These are phyloP conservation scores for Sparus aurata DNA, from an alignment of 2,797 vertebrate species.

Conservation along the genomic window DNA sequence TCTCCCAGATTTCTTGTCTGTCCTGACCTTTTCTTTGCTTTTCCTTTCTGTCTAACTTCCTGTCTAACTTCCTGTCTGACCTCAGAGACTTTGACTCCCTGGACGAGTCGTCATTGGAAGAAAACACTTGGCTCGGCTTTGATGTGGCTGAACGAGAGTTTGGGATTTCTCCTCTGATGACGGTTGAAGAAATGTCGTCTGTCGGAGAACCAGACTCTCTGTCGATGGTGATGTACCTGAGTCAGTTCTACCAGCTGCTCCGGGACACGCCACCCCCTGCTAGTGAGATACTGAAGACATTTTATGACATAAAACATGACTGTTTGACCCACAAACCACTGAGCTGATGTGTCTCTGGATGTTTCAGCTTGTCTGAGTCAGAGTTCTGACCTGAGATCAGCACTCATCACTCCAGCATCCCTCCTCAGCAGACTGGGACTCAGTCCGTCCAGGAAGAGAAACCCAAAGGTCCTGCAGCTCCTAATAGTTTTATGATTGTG, in stretches of 20 bases:
- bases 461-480: conserved; percentile 86
- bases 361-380: conserved; percentile 84
- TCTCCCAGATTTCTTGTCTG: too few relatives aligned
- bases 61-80: not conserved
- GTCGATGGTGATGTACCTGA: conserved; percentile 98
- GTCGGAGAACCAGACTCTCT: conserved; percentile 92
- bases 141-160: conserved; percentile 92
- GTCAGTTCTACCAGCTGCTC: conserved; percentile 96
- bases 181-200: conserved; percentile 93
- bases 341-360: not conserved
- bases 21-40: too few relatives aligned
- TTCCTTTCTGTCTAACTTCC: not conserved
- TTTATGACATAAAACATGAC: not conserved
- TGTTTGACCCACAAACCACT: too few relatives aligned
- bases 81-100: conserved; percentile 89
- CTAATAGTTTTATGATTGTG: too few relatives aligned
- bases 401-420: conserved; percentile 90
- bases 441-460: conserved; percentile 92
- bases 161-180: conserved; percentile 95
- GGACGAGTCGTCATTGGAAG: conserved; percentile 86
- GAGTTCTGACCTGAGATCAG: conserved; percentile 88
- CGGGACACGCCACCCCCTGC: conserved; percentile 87
- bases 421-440: conserved; percentile 94
- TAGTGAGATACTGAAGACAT: conserved; percentile 81
- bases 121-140: conserved; percentile 90